Conservation (phyloP, 1,140 invertebrate genomes). For the Mycetomoellerius zeteki region DNA sequence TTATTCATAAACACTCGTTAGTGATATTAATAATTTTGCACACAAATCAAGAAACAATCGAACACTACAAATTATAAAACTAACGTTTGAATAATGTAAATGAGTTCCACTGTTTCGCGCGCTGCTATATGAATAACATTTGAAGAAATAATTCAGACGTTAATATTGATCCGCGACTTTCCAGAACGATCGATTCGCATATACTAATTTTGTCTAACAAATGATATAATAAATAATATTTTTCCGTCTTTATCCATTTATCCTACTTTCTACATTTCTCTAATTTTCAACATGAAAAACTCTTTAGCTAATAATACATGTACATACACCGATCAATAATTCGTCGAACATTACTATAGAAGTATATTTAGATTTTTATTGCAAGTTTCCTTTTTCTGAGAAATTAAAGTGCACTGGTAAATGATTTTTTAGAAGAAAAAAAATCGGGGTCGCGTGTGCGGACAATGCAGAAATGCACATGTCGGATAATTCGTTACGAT, state of each 20-base stretch:
- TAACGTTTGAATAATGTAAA: conserved; percentile 69
- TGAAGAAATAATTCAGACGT: conserved; percentile 52
- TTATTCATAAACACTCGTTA: conserved; percentile 43
- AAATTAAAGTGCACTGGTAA: background rate
- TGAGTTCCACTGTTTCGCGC: conserved; percentile 48
- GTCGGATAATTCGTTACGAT: conserved; percentile 17
- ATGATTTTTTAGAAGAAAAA: conserved; percentile 19
- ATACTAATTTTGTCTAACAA: background rate
- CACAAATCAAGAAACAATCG: conserved; percentile 58
- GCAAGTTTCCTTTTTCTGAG: background rate
- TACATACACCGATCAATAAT: background rate
- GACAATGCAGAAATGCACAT: conserved; percentile 23
- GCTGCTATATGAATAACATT: conserved; percentile 8
- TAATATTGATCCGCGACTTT: conserved; percentile 35
- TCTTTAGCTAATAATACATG: background rate
- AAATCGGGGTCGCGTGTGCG: conserved; percentile 7
- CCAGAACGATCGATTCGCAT: background rate
- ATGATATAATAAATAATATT: background rate
- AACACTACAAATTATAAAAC: conserved; percentile 52
- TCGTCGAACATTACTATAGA: background rate
- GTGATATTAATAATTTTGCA: conserved; percentile 71
- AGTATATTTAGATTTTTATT: background rate
- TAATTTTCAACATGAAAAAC: background rate
- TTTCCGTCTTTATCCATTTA: background rate
- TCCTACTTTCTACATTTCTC: background rate